Percentiles rank a stretch among this genome's conserved stretches.
phyloP scores from a whole-genome alignment of 2,113 vertebrate genomes.

The Bombycilla garrulus region DNA sequence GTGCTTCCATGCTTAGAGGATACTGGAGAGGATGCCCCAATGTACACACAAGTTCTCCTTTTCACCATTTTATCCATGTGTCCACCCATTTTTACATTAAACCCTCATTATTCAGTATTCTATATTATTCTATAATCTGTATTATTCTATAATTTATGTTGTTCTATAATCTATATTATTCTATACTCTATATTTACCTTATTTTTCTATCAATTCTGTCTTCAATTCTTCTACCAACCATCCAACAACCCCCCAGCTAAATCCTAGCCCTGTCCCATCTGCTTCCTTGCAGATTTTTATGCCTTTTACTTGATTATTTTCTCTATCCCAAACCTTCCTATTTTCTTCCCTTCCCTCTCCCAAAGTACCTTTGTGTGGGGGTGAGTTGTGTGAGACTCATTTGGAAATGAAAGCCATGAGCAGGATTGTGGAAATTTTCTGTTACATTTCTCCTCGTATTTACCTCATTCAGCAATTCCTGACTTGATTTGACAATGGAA shows the following conservation, averaged over 20 bases:
- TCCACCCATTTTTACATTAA: neutral
- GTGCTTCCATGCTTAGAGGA: neutral
- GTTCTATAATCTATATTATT: neutral
- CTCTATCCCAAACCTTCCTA: neutral
- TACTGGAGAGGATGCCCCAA: neutral
- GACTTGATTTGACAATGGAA: slow-evolving; percentile 28
- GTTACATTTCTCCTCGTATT: neutral
- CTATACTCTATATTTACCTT: neutral
- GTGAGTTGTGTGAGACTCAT: neutral
- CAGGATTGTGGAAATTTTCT: neutral
- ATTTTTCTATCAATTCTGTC: neutral
- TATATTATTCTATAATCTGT: neutral
- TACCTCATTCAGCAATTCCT: slow-evolving; percentile 28
- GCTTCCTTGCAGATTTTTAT: neutral
- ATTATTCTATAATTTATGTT: neutral
- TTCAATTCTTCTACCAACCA: neutral
- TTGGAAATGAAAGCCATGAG: neutral
- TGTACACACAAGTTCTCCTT: neutral
- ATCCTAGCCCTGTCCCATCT: neutral
- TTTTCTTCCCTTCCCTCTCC: neutral
- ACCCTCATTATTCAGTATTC: neutral
- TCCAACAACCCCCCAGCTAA: neutral
- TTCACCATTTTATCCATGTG: neutral
- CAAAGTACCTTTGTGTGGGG: neutral
- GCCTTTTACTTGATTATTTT: neutral